Evolutionary conservation across 2,888 invertebrate genomes (phyloP).

Genomic region (Prosapia bicincta): DNA sequence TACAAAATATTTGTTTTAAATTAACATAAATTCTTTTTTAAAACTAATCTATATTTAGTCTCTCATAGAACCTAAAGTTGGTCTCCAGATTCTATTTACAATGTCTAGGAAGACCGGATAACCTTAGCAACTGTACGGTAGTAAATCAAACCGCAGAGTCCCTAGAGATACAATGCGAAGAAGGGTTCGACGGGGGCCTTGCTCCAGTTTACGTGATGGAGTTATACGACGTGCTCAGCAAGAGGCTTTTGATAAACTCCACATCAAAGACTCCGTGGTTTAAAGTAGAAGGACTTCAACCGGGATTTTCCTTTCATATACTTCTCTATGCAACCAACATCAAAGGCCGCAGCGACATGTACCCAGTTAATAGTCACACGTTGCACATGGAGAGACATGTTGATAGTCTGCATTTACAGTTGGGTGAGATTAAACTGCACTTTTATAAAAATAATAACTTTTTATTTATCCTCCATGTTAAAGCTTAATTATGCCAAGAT

Average conservation of each 20-base stretch:
- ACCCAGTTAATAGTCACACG: slow-evolving; percentile 64
- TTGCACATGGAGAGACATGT: slow-evolving; percentile 59
- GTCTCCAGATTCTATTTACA: background rate
- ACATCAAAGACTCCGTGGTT: slow-evolving; percentile 60
- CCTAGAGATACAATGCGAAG: slow-evolving; percentile 66
- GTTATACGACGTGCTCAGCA: slow-evolving; percentile 55
- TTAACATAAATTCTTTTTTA: too few relatives aligned
- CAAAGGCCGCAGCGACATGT: slow-evolving; percentile 66
- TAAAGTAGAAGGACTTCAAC: slow-evolving; percentile 61
- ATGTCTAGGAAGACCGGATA: slow-evolving; percentile 64
- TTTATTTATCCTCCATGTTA: too few relatives aligned
- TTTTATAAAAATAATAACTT: too few relatives aligned
- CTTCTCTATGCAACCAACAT: slow-evolving; percentile 65
- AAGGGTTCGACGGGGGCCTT: slow-evolving; percentile 74
- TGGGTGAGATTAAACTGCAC: slow-evolving; percentile 13
- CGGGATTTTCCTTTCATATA: slow-evolving; percentile 66
- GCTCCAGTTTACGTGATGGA: slow-evolving; percentile 71
- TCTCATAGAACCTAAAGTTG: too few relatives aligned
- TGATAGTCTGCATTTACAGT: slow-evolving; percentile 30
- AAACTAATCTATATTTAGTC: too few relatives aligned
- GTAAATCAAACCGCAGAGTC: slow-evolving; percentile 70
- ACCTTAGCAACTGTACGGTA: slow-evolving; percentile 67
- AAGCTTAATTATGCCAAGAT: too few relatives aligned
- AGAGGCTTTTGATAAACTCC: slow-evolving; percentile 54
- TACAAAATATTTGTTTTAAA: too few relatives aligned